Evolutionary conservation across 2,888 invertebrate species (phyloP), one percentile per base, ranked within the genome.

Genomic region (Bimastos eiseni): DNA sequence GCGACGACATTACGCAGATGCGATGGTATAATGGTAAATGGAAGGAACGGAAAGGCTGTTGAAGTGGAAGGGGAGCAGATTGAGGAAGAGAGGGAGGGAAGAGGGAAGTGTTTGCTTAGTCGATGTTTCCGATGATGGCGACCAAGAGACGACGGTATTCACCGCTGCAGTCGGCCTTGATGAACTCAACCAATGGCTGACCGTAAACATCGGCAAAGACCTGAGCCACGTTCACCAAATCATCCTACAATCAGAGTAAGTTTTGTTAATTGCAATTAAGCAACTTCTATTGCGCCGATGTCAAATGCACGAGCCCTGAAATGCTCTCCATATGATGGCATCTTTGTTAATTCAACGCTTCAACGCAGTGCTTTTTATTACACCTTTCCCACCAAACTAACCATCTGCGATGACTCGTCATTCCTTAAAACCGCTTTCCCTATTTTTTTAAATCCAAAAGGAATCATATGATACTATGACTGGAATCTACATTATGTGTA

Each of bases 71-170:
- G 70, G 13, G 41, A 15, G 15, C 8, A 70, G 30, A n/a, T n/a
- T n/a, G 13, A 70, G 70, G n/a, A 30, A 86, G 86, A 19, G 36
- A 33, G 19, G 86, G 6, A 86, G 86, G 36, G 86, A 86, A 36
- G 86, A 36, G 2, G 2, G 21, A 36, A 86, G 19, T 5, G 34
- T 24, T 6, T 86, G 86, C 21, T 86, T 37, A 86, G 24, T 86
- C 86, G 86, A 83, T 41, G 70, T 90, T 91, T 41, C 91, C 91
- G 15, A 91, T 55, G 37, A 91, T 84, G 36, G 91, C 91, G 34
- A 91, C 55, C 36, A 91, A 89, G 37, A 91, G 90, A 30, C 90
- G 90, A 86, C 90, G 90, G 89, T 91, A 91, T 37, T 91, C 91
- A 33, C 91, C 91, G 88, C 91, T 90, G 91, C 84, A 84, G 83